Conservation (phyloP, 2,888 invertebrate genomes). For the Ditylenchus weischeri region DNA sequence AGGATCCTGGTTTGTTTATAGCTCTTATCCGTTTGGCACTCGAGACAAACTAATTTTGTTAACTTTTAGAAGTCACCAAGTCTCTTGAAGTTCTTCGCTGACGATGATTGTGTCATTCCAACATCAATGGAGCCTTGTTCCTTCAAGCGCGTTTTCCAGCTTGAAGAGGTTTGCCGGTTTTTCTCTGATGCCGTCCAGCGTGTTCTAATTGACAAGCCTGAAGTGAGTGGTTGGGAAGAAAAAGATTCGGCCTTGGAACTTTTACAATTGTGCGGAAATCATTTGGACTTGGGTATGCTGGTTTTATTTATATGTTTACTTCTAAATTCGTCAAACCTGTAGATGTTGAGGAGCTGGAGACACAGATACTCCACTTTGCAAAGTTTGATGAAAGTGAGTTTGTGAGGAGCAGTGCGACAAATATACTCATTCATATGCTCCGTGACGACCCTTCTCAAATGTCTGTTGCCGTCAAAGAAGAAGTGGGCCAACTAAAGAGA, state of each 20-base stretch:
- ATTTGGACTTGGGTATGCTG: not conserved
- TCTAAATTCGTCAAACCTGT: not conserved
- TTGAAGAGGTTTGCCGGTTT: too few relatives aligned
- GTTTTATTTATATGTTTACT: not conserved
- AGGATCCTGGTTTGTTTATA: not conserved
- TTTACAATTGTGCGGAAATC: not conserved
- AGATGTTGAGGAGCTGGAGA: not conserved
- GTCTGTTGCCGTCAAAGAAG: not conserved
- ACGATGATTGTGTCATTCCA: too few relatives aligned
- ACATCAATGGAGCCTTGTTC: too few relatives aligned
- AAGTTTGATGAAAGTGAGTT: not conserved
- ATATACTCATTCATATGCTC: not conserved
- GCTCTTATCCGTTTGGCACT: too few relatives aligned
- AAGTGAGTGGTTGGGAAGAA: conserved; percentile 3
- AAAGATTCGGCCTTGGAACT: conserved; percentile 4
- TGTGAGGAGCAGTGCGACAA: not conserved
- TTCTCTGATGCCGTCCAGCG: too few relatives aligned
- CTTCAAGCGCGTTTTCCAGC: too few relatives aligned
- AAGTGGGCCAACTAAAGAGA: not conserved
- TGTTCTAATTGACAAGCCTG: not conserved
- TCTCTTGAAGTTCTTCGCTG: too few relatives aligned
- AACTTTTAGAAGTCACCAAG: too few relatives aligned
- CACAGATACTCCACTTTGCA: not conserved
- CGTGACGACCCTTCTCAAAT: not conserved
- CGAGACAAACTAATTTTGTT: too few relatives aligned